phyloP scores from a whole-genome alignment of 2,888 invertebrate genomes.

The Cantharis flavilabris region DNA sequence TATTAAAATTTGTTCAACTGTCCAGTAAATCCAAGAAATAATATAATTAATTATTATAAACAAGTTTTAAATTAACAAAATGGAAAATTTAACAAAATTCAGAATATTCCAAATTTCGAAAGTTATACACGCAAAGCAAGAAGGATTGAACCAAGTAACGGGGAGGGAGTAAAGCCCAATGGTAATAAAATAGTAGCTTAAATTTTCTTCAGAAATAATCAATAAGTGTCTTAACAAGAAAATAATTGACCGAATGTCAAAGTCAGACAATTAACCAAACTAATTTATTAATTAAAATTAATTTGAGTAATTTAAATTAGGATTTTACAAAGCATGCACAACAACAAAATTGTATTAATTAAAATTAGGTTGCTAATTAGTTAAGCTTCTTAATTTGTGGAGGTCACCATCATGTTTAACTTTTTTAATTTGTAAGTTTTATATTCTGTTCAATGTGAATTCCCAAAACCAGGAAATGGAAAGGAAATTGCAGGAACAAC shows the following conservation, averaged over 20 bases:
- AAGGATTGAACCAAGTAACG: too few species aligned
- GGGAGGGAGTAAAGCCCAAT: too few species aligned
- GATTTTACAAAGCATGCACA: not conserved
- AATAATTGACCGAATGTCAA: not conserved
- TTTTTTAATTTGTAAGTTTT: not conserved
- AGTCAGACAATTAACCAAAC: not conserved
- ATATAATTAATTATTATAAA: not conserved
- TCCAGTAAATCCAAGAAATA: not conserved
- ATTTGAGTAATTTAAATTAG: not conserved
- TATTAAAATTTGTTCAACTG: not conserved
- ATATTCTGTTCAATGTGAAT: not conserved
- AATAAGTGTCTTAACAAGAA: not conserved
- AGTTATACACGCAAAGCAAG: too few species aligned
- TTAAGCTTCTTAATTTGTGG: not conserved
- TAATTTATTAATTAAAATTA: not conserved
- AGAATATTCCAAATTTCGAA: too few species aligned
- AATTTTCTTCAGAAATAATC: not conserved
- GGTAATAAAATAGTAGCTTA: not conserved
- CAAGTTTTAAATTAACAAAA: too few species aligned
- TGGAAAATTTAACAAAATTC: too few species aligned
- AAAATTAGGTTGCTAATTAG: not conserved
- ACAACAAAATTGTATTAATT: not conserved
- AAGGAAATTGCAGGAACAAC: not conserved
- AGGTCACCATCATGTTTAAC: not conserved
- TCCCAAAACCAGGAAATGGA: not conserved